These are phyloP conservation scores for Rhinogobius similis DNA, from an alignment of 2,113 vertebrate genomes.

Conservation along the genomic window DNA sequence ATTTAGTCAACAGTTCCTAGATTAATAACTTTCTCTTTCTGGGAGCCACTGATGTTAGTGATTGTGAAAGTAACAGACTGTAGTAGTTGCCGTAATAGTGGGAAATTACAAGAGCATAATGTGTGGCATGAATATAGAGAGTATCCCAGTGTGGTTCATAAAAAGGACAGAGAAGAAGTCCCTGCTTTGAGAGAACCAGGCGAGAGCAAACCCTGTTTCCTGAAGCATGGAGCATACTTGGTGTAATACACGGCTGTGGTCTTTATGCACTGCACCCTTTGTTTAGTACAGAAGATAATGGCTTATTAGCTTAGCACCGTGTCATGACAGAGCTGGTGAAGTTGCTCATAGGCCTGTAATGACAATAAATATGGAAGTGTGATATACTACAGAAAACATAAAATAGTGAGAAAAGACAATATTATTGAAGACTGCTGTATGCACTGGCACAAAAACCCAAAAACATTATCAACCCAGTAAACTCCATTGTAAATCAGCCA, in stretches of 20 bases:
- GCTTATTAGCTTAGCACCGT: background rate
- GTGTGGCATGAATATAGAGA: too few species aligned
- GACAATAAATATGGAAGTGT: background rate
- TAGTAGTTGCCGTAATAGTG: too few species aligned
- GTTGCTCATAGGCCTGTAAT: background rate
- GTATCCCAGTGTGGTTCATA: background rate
- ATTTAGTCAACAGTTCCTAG: too few species aligned
- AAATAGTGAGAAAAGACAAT: background rate
- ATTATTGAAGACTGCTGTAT: background rate
- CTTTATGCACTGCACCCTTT: background rate
- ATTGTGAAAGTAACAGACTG: too few species aligned
- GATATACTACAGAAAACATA: background rate
- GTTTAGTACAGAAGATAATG: background rate
- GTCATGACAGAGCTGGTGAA: background rate
- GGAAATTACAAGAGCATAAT: too few species aligned
- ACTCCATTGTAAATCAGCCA: too few species aligned
- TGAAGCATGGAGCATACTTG: background rate
- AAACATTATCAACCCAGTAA: too few species aligned
- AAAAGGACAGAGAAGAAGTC: background rate
- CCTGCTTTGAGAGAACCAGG: background rate
- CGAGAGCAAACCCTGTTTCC: background rate
- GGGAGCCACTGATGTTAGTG: too few species aligned
- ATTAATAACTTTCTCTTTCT: too few species aligned
- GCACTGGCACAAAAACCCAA: background rate
- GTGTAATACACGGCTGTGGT: background rate